These are phyloP conservation scores for Carapus acus DNA, from an alignment of 2,797 vertebrate species.

Conservation along the genomic window DNA sequence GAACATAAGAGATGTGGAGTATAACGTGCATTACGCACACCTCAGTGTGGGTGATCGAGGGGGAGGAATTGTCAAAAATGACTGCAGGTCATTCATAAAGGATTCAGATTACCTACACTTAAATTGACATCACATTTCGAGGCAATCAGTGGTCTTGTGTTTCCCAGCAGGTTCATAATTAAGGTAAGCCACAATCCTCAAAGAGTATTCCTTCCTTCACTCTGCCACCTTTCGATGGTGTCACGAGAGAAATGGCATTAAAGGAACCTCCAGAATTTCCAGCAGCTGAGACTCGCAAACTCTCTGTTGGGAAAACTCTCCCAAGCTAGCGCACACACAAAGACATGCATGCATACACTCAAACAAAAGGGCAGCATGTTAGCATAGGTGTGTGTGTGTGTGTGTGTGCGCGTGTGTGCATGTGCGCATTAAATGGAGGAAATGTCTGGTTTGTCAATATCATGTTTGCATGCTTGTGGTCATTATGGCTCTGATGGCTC, in stretches of 20 bases:
- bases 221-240: too few relatives aligned
- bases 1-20: conserved; percentile 12
- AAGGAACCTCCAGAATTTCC: too few relatives aligned
- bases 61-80: too few relatives aligned
- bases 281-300: conserved; percentile 6
- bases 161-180: too few relatives aligned
- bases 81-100: too few relatives aligned
- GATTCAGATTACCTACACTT: too few relatives aligned
- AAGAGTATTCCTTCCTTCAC: too few relatives aligned
- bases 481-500: conserved; percentile 36
- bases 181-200: too few relatives aligned
- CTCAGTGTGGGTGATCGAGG: conserved; percentile 2
- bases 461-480: conserved; percentile 3
- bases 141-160: too few relatives aligned
- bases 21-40: neutral
- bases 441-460: conserved; percentile 5
- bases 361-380: conserved; percentile 33
- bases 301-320: conserved; percentile 15
- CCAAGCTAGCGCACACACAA: conserved; percentile 7
- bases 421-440: too few relatives aligned
- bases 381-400: conserved; percentile 1
- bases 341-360: conserved; percentile 15
- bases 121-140: too few relatives aligned
- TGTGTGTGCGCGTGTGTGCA: conserved; percentile 30
- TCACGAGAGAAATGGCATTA: too few relatives aligned